Evolutionary conservation across 2,888 invertebrate genomes (phyloP), one percentile per base, ranked within the genome.

Genomic region (Meandrusa payeni): DNA sequence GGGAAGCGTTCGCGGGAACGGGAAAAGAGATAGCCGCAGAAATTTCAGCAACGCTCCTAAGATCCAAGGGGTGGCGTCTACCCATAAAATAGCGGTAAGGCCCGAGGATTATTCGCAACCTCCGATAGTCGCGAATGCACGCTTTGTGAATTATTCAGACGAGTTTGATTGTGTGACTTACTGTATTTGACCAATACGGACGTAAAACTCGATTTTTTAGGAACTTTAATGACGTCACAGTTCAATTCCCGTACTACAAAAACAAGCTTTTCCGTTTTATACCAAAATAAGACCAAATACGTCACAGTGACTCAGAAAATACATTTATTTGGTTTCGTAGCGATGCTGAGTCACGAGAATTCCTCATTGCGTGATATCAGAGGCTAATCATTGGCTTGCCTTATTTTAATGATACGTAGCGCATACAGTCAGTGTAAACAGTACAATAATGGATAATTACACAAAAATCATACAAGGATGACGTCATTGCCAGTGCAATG

Each of bases 171-270:
- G n/a, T n/a, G n/a, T n/a, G n/a, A n/a, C n/a, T n/a, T n/a, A n/a
- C n/a, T n/a, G n/a, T n/a, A n/a, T n/a, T n/a, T n/a, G n/a, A n/a
- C n/a, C n/a, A n/a, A n/a, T n/a, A n/a, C n/a, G n/a, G n/a, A n/a
- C n/a, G n/a, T n/a, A n/a, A n/a, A n/a, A n/a, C n/a, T n/a, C n/a
- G n/a, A n/a, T n/a, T n/a, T n/a, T n/a, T n/a, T n/a, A n/a, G n/a
- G n/a, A n/a, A n/a, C n/a, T n/a, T 41, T 19, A n/a, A 12, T 48
- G 42, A 49, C 46, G 46, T 41, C 15, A 38, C 10, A n/a, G n/a
- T n/a, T n/a, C n/a, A n/a, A n/a, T 23, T 15, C 22, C 20, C 22
- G n/a, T 23, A 12, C 10, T 22, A 20, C 11, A 24, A 23, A 10
- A 2, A 1, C 20, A 22, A 17, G 3, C n/a, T 24, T 26, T 40